phyloP scores from a whole-genome alignment of 1,140 invertebrate genomes.

The Ridgeia piscesae region DNA sequence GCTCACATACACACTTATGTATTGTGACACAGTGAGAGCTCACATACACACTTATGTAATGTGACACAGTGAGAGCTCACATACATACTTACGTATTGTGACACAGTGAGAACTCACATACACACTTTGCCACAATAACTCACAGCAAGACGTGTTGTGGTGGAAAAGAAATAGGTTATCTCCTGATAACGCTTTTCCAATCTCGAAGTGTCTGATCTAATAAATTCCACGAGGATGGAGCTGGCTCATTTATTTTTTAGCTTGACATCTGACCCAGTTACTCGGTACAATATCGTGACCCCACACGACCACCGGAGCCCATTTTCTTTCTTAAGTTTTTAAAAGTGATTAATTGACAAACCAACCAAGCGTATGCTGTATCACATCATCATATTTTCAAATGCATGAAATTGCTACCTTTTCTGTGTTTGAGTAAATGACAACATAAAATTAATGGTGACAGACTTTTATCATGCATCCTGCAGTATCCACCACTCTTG shows the following conservation, averaged over 20 bases:
- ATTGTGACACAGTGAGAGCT: too few species aligned
- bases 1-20: too few species aligned
- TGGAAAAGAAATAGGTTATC: neutral
- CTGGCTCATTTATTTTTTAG: neutral
- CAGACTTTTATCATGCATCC: too few species aligned
- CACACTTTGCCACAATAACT: neutral
- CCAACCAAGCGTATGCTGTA: neutral
- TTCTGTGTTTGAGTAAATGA: too few species aligned
- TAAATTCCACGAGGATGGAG: neutral
- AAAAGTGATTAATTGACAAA: neutral
- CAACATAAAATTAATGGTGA: too few species aligned
- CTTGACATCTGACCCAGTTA: neutral
- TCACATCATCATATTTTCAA: neutral
- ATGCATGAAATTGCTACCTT: too few species aligned
- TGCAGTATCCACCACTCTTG: too few species aligned
- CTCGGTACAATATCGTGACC: neutral
- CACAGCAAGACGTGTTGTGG: neutral
- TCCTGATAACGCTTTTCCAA: neutral
- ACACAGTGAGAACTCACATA: too few species aligned
- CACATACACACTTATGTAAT: too few species aligned
- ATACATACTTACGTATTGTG: too few species aligned
- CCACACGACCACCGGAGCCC: neutral
- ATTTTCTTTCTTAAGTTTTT: neutral
- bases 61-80: too few species aligned
- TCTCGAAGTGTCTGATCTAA: neutral